Conservation (phyloP, 2,113 vertebrate species). For the Proterorhinus semilunaris region DNA sequence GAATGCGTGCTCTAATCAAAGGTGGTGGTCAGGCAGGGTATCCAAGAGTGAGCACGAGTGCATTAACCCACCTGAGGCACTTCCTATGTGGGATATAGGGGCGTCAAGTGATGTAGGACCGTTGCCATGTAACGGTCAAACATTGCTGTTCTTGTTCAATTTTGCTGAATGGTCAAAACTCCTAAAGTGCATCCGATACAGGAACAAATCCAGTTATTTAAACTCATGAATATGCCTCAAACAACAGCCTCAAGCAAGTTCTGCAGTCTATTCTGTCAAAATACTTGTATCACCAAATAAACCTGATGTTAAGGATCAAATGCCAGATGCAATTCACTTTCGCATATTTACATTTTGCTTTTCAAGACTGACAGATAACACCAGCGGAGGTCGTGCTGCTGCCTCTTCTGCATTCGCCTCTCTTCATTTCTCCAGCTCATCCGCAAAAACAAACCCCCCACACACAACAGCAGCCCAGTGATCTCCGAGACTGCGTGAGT, state of each 20-base stretch:
- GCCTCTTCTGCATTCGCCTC: conserved; percentile 6
- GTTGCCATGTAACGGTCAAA: no score
- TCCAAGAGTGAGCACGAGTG: no score
- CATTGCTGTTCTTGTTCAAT: no score
- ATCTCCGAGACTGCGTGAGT: conserved; percentile 39
- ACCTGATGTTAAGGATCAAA: background rate
- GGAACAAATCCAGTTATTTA: no score
- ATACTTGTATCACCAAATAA: background rate
- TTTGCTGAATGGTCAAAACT: no score
- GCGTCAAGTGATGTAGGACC: no score
- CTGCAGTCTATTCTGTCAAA: background rate
- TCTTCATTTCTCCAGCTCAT: conserved; percentile 32
- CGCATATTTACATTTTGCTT: conserved; percentile 5
- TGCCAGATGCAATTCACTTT: conserved; percentile 23
- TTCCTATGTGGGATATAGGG: no score
- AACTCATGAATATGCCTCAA: no score
- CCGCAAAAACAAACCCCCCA: conserved; percentile 45
- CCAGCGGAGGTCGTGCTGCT: conserved; percentile 7
- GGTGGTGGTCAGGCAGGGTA: no score
- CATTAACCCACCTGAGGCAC: no score
- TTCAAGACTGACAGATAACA: conserved; percentile 14
- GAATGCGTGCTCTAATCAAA: no score
- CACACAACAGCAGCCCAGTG: conserved; percentile 37
- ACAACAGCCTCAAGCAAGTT: background rate
- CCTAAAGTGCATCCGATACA: no score